A percentile compares a stretch with the other conserved stretches of the same genome.
phyloP scores from a whole-genome alignment of 2,888 invertebrate species.

The Creontiades dilutus region DNA sequence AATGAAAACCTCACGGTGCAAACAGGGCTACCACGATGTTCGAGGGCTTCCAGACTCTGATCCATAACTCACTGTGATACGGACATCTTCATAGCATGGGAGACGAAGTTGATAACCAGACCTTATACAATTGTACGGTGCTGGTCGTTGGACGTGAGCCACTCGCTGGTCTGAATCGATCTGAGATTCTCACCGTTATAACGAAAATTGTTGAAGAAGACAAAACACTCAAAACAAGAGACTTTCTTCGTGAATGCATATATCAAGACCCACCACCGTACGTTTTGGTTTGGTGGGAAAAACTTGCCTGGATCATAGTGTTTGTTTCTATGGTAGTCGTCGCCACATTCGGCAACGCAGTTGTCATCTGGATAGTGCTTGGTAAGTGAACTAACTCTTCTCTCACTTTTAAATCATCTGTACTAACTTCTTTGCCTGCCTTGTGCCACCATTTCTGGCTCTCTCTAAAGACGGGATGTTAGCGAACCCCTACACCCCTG shows the following conservation, averaged over 20 bases:
- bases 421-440: too few species aligned
- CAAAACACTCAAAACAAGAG: slow-evolving; percentile 61
- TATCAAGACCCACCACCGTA: slow-evolving; percentile 82
- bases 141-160: slow-evolving; percentile 73
- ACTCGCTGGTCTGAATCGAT: slow-evolving; percentile 73
- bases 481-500: too few species aligned
- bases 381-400: slow-evolving; percentile 77
- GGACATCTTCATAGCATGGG: slow-evolving; percentile 2
- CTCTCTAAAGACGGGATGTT: too few species aligned
- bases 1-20: neutral
- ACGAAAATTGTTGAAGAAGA: slow-evolving; percentile 67
- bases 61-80: neutral
- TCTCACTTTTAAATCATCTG: too few species aligned
- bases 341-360: slow-evolving; percentile 79
- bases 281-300: slow-evolving; percentile 78
- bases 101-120: slow-evolving; percentile 71
- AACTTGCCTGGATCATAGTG: slow-evolving; percentile 77
- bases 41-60: neutral
- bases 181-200: slow-evolving; percentile 73
- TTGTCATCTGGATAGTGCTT: slow-evolving; percentile 82
- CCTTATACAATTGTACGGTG: slow-evolving; percentile 75
- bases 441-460: too few species aligned
- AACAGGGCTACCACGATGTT: neutral
- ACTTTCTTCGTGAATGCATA: slow-evolving; percentile 69
- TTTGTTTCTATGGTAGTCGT: slow-evolving; percentile 77